These are phyloP conservation scores for Leptopilina boulardi DNA, from an alignment of 1,140 invertebrate species.

Conservation along the genomic window DNA sequence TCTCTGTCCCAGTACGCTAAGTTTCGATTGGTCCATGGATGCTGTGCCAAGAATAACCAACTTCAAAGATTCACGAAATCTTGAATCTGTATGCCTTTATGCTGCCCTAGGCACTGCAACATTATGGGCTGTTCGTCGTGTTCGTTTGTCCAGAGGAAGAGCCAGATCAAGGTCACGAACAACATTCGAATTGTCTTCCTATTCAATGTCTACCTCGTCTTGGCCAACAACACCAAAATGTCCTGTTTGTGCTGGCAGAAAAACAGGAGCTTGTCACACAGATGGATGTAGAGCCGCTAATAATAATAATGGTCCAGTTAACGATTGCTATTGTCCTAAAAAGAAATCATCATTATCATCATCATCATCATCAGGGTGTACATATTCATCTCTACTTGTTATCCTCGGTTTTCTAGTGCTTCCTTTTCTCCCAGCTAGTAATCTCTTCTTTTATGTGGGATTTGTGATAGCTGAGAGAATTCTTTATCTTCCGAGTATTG, in stretches of 20 bases:
- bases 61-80: constrained; percentile 85
- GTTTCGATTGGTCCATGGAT: constrained; percentile 98
- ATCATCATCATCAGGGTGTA: constrained; percentile 40
- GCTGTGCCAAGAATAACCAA: constrained; percentile 88
- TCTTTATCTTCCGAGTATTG: constrained; percentile 96
- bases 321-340: constrained; percentile 71
- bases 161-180: constrained; percentile 50
- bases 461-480: constrained; percentile 98
- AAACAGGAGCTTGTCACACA: constrained; percentile 71
- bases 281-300: constrained; percentile 74
- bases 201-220: constrained; percentile 48
- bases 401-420: constrained; percentile 88
- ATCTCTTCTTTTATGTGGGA: constrained; percentile 96
- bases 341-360: no score
- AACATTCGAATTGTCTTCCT: constrained; percentile 58
- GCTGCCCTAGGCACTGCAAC: constrained; percentile 70
- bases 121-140: constrained; percentile 64
- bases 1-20: constrained; percentile 87
- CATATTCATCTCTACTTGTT: constrained; percentile 72
- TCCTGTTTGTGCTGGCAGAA: constrained; percentile 70
- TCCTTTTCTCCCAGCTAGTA: constrained; percentile 95
- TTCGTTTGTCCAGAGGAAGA: constrained; percentile 52
- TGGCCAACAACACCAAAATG: constrained; percentile 58
- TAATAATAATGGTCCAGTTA: constrained; percentile 73
- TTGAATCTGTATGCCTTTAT: constrained; percentile 85